Evolutionary conservation across 2,113 vertebrate genomes (phyloP).

Genomic region (Cavia porcellus): DNA sequence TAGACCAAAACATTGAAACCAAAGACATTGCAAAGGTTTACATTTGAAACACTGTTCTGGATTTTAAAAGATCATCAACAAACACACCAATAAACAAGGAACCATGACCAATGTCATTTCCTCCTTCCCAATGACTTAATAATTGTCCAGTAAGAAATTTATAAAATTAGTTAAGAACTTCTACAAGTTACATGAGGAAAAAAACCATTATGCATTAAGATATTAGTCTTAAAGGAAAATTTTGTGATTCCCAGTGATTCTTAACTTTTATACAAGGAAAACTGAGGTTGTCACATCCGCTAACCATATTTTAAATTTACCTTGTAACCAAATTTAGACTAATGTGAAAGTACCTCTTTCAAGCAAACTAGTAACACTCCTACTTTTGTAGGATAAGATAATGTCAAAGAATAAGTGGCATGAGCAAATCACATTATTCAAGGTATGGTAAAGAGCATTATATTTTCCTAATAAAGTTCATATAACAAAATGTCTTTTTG

Average conservation of each 20-base stretch:
- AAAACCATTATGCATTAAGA: not conserved
- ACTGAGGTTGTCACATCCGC: not conserved
- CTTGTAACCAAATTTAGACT: not conserved
- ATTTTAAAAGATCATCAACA: not conserved
- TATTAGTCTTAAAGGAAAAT: not conserved
- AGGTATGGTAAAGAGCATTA: not conserved
- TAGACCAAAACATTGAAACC: not conserved
- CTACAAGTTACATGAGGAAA: not conserved
- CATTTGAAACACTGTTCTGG: not conserved
- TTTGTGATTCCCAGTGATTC: not conserved
- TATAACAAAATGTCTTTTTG: not conserved
- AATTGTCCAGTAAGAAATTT: not conserved
- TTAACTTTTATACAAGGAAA: conserved; percentile 23
- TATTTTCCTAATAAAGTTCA: conserved; percentile 24
- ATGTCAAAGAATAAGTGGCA: not conserved
- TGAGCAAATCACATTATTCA: not conserved
- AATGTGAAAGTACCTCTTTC: not conserved
- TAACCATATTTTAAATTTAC: conserved; percentile 26
- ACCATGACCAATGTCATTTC: not conserved
- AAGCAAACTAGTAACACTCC: not conserved
- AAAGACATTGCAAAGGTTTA: not conserved
- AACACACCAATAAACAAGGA: not conserved
- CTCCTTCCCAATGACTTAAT: not conserved
- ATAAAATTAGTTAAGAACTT: not conserved
- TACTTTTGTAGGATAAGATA: conserved; percentile 11